Percentiles rank a stretch among this genome's conserved stretches.
Evolutionary conservation across 2,113 vertebrate species (phyloP).

Genomic region (Lophochroa leadbeateri): DNA sequence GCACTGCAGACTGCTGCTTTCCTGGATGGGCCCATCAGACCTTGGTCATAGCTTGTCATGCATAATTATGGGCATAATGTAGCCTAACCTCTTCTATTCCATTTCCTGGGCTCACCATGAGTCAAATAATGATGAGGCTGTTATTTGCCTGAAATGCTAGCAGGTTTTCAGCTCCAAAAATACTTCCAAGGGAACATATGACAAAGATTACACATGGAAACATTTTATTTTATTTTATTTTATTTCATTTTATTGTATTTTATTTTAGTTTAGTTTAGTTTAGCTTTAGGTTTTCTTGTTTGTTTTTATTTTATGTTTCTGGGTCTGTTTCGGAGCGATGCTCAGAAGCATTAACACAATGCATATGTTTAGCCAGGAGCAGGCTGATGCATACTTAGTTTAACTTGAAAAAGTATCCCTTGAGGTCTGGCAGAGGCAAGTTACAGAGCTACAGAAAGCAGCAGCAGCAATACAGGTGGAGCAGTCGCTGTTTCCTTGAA

Average conservation of each 20-base stretch:
- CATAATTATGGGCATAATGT: not conserved
- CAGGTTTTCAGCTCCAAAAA: not conserved
- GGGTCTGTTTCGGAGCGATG: not conserved
- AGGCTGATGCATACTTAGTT: not conserved
- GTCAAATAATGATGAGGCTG: not conserved
- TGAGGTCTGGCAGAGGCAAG: not conserved
- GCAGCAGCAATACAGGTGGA: not conserved
- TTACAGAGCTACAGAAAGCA: not conserved
- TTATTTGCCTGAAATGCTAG: not conserved
- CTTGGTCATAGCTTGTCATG: not conserved
- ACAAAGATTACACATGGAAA: not conserved
- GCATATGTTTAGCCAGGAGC: not conserved
- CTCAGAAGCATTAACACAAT: not conserved
- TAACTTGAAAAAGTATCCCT: not conserved
- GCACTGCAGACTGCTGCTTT: not conserved
- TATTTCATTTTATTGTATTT: too few relatives aligned
- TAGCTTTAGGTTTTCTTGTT: not conserved
- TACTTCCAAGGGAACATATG: not conserved
- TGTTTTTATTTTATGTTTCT: not conserved
- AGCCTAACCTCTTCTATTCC: not conserved
- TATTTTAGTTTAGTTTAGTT: not conserved
- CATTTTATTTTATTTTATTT: too few relatives aligned
- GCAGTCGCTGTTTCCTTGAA: not conserved
- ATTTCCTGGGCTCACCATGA: fast-evolving
- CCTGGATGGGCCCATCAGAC: not conserved